Evolutionary conservation across 2,797 vertebrate genomes (phyloP), one percentile per base, ranked within the genome.

Genomic region (Poeciliopsis turneri): DNA sequence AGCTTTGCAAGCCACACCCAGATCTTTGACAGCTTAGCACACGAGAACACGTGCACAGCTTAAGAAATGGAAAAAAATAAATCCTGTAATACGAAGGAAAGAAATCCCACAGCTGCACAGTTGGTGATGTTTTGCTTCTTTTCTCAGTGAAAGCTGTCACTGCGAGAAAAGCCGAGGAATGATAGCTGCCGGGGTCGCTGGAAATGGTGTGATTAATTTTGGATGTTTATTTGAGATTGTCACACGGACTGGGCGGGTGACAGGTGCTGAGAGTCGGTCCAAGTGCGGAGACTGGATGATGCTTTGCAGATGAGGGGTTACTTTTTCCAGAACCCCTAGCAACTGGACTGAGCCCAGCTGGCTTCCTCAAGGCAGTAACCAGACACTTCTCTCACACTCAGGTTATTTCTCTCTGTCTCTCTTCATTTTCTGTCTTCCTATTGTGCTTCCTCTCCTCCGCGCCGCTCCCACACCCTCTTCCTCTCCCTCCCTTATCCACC

Each of bases 161-260:
- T 68, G 49, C 68, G 53, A 46, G 74, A 75, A 84, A 85, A 82
- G 77, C n/a, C 25, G 77, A 45, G 80, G 74, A 75, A 81, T 72
- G 78, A 88, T 83, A 72, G 47, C 73, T 79, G 82, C 13, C 74
- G 75, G 85, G 84, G 86, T 87, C 72, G 76, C 82, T 33, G 66
- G 89, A 88, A 92, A 92, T 86, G 82, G 83, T 83, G 86, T 86
- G 85, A 90, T 92, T 90, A 51, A 85, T 89, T 89, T 76, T 80
- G 77, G 72, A 81, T 86, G 91, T 92, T 92, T 93, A 87, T 91
- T 92, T 92, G 83, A 86, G 77, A 91, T 89, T 87, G 91, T 89
- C 88, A 88, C 87, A 81, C 75, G 82, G 86, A 88, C 43, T 74
- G 79, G 87, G 91, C 10, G 78, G 78, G 87, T 87, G 92, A 92